Evolutionary conservation across 2,113 vertebrate species (phyloP), one percentile per base, ranked within the genome.

Genomic region (Brachirus orientalis): DNA sequence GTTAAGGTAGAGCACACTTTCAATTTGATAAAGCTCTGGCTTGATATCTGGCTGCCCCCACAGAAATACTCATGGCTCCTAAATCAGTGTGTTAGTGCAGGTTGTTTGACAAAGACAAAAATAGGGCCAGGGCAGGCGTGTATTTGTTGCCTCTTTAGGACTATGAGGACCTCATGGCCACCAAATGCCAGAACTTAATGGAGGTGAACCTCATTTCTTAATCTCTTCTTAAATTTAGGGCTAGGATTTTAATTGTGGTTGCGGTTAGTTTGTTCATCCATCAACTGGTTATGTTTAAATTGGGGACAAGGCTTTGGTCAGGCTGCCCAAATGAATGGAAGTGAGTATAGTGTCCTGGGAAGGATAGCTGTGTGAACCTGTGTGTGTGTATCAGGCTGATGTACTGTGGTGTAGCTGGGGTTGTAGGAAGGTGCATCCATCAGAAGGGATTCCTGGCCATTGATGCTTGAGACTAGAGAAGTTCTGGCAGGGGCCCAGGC

Each of bases 401-500:
- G 67, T 46, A 38, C 66, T 3, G 12, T 16, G 35, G 50, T 58
- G 63, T 56, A 18, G 48, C 19, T 13, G 17, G 12, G 17, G 37
- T 43, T 62, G 51, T 52, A 44, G 54, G 18, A 45, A 67, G 83
- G 70, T 63, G 58, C 7, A 33, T 77, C 69, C 72, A 62, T 74
- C 67, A 67, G 73, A 65, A 60, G 53, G n/a, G 71, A 77, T 60
- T 81, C 70, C 79, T 80, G 82, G 85, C 69, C 10, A 17, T 65
- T 82, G 79, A 79, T 66, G 79, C 61, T 65, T 69, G 38, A 51
- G 63, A 51, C 64, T 69, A 75, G 61, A 79, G 74, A 69, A 60
- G 74, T 63, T 44, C 80, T 90, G 90, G 90, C 90, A 63, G 45
- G 20, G 55, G 52, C 53, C 87, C 82, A 88, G 64, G 22, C 72